Conservation (phyloP, 2,113 vertebrate species). For the Prionailurus bengalensis region DNA sequence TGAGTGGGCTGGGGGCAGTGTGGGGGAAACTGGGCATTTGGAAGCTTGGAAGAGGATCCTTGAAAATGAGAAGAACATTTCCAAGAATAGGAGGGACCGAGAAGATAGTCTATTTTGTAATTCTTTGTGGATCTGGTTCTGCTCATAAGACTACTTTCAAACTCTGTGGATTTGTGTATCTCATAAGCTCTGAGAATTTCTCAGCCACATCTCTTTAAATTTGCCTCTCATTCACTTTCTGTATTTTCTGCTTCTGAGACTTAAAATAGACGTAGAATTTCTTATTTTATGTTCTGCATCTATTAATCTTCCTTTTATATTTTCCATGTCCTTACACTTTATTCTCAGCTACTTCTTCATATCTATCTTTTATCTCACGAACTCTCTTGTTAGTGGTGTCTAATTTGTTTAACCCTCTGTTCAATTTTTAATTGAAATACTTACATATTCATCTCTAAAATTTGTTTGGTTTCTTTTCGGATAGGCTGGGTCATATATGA, state of each 20-base stretch:
- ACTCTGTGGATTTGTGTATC: neutral
- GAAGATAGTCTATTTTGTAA: neutral
- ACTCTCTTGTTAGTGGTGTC: neutral
- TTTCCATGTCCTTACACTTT: neutral
- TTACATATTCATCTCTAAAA: neutral
- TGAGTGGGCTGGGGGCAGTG: neutral
- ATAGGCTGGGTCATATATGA: neutral
- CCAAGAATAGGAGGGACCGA: neutral
- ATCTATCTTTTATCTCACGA: neutral
- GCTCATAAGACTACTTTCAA: neutral
- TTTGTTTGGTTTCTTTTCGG: neutral
- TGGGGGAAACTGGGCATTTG: neutral
- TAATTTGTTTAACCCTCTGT: neutral
- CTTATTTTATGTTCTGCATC: neutral
- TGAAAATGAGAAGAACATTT: neutral
- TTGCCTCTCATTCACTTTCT: neutral
- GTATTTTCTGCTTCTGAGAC: neutral
- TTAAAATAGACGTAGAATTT: neutral
- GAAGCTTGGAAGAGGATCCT: neutral
- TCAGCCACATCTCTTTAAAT: neutral
- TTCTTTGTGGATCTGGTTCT: neutral
- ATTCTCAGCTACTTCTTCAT: neutral
- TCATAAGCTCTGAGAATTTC: neutral
- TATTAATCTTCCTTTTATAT: neutral
- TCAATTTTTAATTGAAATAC: constrained; percentile 1